Conservation (phyloP, 92 coral and sea anemone species). For the Paragorgia papillata region DNA sequence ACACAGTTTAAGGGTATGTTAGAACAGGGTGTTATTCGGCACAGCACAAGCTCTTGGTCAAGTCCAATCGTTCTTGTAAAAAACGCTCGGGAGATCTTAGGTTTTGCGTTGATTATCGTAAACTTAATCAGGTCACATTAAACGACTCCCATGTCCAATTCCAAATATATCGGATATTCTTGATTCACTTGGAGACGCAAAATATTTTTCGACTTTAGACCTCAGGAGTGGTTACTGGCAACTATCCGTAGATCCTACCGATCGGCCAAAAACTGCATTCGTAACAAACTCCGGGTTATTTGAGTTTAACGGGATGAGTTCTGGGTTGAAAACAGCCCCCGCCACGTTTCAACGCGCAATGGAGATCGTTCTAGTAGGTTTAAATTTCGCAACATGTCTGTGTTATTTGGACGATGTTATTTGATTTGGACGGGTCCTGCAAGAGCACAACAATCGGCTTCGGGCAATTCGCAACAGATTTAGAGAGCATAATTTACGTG, state of each 20-base stretch:
- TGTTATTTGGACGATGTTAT: no score
- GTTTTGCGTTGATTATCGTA: conserved; percentile 21
- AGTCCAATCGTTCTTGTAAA: conserved; percentile 28
- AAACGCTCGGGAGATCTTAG: conserved; percentile 28
- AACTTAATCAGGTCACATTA: neutral
- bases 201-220: conserved; percentile 18
- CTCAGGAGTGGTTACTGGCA: conserved; percentile 39
- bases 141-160: conserved; percentile 1
- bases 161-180: neutral
- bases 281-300: neutral
- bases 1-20: conserved; percentile 41
- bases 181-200: neutral
- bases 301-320: neutral
- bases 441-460: no score
- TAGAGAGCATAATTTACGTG: no score
- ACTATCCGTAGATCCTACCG: conserved; percentile 14
- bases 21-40: no score
- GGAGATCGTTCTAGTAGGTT: no score
- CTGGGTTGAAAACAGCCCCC: conserved; percentile 22
- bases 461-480: no score
- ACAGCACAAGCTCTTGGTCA: conserved; percentile 39
- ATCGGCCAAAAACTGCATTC: conserved; percentile 15
- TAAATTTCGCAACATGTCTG: no score
- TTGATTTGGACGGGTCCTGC: no score
- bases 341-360: conserved; percentile 19